These are phyloP conservation scores for Machaerirhynchus nigripectus DNA, from an alignment of 2,113 vertebrate genomes.

Conservation along the genomic window DNA sequence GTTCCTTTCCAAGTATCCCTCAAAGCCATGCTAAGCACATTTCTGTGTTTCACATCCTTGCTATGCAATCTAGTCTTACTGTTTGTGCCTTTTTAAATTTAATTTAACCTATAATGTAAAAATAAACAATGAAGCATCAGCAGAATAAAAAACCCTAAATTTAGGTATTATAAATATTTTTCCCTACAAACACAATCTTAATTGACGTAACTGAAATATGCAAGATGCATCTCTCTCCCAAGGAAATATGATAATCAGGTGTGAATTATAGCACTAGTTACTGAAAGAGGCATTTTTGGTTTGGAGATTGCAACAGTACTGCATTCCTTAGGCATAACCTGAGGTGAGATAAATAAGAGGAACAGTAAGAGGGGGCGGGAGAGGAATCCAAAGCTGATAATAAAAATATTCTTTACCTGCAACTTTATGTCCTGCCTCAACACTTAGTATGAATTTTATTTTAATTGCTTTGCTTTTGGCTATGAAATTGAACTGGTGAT, in stretches of 20 bases:
- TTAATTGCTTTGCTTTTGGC: slow-evolving; percentile 59
- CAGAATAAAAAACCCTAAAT: background rate
- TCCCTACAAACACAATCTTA: slow-evolving; percentile 7
- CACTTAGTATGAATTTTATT: slow-evolving; percentile 23
- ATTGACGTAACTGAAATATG: slow-evolving; percentile 21
- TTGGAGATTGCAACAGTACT: background rate
- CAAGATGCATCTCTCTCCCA: background rate
- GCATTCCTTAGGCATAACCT: background rate
- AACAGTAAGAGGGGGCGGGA: background rate
- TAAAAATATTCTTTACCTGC: background rate
- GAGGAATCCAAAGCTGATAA: background rate
- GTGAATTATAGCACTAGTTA: slow-evolving; percentile 44
- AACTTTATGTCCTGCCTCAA: background rate
- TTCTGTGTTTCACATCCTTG: background rate
- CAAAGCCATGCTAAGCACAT: background rate
- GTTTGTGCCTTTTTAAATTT: background rate
- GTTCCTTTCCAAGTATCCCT: background rate
- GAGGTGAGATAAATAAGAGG: background rate
- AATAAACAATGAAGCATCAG: background rate
- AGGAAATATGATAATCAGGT: slow-evolving; percentile 6
- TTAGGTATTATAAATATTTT: slow-evolving; percentile 17
- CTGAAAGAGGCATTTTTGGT: slow-evolving; percentile 28
- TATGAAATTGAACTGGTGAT: slow-evolving; percentile 16
- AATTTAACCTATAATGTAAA: background rate
- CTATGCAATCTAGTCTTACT: background rate